A percentile compares a stretch with the other conserved stretches of the same genome.
Evolutionary conservation across 2,797 vertebrate genomes (phyloP).

Genomic region (Buphagus erythrorhynchus): DNA sequence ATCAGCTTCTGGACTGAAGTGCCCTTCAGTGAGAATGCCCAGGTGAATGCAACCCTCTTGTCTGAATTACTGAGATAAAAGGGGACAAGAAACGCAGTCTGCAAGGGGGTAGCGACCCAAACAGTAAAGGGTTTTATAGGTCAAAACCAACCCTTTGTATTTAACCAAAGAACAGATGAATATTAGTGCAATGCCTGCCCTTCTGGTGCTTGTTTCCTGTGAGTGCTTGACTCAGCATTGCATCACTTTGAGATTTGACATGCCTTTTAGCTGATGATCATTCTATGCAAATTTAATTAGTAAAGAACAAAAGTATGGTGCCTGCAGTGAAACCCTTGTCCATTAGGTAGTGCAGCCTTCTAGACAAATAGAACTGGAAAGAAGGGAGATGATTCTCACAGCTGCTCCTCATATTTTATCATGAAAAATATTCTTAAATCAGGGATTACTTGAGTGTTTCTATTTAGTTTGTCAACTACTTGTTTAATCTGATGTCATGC

Average conservation of each 20-base stretch:
- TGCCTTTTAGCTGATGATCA: not conserved
- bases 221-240: not conserved
- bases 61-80: constrained; percentile 40
- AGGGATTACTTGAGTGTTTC: not conserved
- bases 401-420: not conserved
- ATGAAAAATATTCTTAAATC: not conserved
- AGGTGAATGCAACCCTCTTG: constrained; percentile 22
- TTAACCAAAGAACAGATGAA: not conserved
- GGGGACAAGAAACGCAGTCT: not conserved
- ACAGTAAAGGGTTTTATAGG: not conserved
- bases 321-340: not conserved
- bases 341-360: not conserved
- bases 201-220: not conserved
- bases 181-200: not conserved
- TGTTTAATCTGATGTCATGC: not conserved
- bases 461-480: not conserved
- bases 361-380: not conserved
- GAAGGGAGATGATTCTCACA: not conserved
- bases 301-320: not conserved
- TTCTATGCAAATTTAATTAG: not conserved
- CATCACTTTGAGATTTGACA: not conserved
- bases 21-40: constrained; percentile 8
- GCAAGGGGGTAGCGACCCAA: not conserved
- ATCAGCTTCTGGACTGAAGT: constrained; percentile 7
- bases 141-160: not conserved